Evolutionary conservation across 2,797 vertebrate genomes (phyloP).

Genomic region (Anguilla anguilla): DNA sequence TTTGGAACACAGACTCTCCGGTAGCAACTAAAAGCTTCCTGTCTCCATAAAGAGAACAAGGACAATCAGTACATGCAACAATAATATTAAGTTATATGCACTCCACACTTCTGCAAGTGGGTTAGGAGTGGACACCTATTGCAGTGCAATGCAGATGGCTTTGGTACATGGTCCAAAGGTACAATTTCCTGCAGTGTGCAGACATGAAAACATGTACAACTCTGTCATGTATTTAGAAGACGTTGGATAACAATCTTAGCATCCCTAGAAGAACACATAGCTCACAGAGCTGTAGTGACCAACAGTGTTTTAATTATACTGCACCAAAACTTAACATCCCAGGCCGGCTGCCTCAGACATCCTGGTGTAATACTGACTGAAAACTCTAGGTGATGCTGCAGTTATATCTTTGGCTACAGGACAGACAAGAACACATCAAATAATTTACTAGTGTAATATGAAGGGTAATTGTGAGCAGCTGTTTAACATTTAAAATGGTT

Average conservation of each 20-base stretch:
- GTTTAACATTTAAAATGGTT: not conserved
- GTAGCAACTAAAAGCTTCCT: not conserved
- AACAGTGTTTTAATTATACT: not conserved
- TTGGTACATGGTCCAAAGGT: too few species aligned
- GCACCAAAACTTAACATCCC: not conserved
- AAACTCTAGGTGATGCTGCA: constrained; percentile 4
- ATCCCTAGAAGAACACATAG: not conserved
- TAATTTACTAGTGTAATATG: not conserved
- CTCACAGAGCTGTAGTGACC: not conserved
- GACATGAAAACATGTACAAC: not conserved
- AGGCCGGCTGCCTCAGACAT: not conserved
- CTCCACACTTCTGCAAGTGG: not conserved
- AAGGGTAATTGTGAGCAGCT: not conserved
- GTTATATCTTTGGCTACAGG: not conserved
- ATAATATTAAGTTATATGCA: not conserved
- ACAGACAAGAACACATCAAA: not conserved
- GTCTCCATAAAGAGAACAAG: not conserved
- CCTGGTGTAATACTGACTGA: not conserved
- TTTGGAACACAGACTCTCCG: not conserved
- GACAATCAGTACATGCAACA: not conserved
- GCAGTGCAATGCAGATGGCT: too few species aligned
- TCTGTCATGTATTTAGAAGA: too few species aligned
- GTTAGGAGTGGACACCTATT: not conserved
- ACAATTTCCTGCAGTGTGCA: too few species aligned
- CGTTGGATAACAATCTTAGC: too few species aligned